Evolutionary conservation across 2,888 invertebrate species (phyloP), one percentile per base, ranked within the genome.

Genomic region (Oscheius onirici): DNA sequence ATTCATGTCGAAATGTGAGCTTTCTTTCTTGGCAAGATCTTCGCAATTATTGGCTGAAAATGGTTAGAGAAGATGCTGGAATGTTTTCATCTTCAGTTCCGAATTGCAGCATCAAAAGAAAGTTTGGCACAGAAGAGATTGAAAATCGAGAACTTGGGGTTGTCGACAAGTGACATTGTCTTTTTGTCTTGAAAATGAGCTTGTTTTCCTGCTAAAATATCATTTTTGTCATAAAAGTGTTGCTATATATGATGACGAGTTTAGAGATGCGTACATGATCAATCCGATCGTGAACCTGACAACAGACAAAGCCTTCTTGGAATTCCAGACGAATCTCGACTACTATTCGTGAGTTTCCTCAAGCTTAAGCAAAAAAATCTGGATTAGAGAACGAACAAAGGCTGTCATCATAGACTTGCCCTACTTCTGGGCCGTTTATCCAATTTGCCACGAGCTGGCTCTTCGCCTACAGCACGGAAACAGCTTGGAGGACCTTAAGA

Each of bases 361-460:
- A 58, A 58, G 28, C n/a, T n/a, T n/a, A n/a, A n/a, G n/a, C n/a
- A n/a, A n/a, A n/a, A n/a, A n/a, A n/a, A n/a, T n/a, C n/a, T n/a
- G n/a, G n/a, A n/a, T n/a, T n/a, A 67, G 66, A 22, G 11, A 17
- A 3, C 52, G 24, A 1, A 51, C 66, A 22, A 40, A 43, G 5
- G 22, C 20, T 41, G 3, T 67, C 10, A 51, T 67, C n/a, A 54
- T 67, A 41, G 66, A 67, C 24, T 28, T 54, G n/a, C 66, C 66
- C n/a, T 67, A 67, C 20, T 67, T 54, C 43, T 24, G 34, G 41
- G 40, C 54, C 3, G 28, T 34, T 11, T 24, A 40, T 2, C 2
- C 10, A 2, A 40, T 55, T 20, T 34, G 51, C 13, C 52, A 67
- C 52, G 54, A 67, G 51, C 13, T 67, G 11, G 54, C 20, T 2